Evolutionary conservation across 2,888 invertebrate species (phyloP).

Genomic region (Trichopoda pennipes): DNA sequence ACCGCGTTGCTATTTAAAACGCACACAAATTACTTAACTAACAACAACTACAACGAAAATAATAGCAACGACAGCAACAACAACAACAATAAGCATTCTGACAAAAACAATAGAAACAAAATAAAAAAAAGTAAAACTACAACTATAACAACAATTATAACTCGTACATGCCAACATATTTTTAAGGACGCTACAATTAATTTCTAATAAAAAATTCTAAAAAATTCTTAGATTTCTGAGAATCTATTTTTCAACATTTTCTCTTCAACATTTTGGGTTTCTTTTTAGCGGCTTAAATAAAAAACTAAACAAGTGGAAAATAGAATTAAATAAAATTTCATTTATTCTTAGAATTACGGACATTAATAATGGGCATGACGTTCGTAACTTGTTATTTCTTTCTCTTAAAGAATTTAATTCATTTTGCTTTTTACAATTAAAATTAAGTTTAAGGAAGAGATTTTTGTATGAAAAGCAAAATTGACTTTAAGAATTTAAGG

Average conservation of each 20-base stretch:
- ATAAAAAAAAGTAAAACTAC: conserved; percentile 39
- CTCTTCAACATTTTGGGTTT: conserved; percentile 12
- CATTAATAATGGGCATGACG: conserved; percentile 11
- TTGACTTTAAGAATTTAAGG: too few relatives aligned
- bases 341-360: conserved; percentile 27
- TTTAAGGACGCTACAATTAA: conserved; percentile 55
- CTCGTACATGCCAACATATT: conserved; percentile 45
- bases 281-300: conserved; percentile 42
- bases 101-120: conserved; percentile 52
- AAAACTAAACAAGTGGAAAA: conserved; percentile 33
- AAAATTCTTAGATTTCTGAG: conserved; percentile 58
- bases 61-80: conserved; percentile 18
- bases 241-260: conserved; percentile 27
- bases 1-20: conserved; percentile 65
- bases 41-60: conserved; percentile 45
- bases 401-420: conserved; percentile 4
- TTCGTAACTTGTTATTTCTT: background rate
- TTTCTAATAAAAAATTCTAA: conserved; percentile 59
- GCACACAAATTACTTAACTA: conserved; percentile 31
- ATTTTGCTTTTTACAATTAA: conserved; percentile 5
- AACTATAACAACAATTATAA: conserved; percentile 16
- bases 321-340: conserved; percentile 3
- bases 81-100: background rate
- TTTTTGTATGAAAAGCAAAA: too few relatives aligned
- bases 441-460: background rate